Evolutionary conservation across 2,888 invertebrate species (phyloP), one percentile per base, ranked within the genome.

Genomic region (Acanthosepion pharaonis): DNA sequence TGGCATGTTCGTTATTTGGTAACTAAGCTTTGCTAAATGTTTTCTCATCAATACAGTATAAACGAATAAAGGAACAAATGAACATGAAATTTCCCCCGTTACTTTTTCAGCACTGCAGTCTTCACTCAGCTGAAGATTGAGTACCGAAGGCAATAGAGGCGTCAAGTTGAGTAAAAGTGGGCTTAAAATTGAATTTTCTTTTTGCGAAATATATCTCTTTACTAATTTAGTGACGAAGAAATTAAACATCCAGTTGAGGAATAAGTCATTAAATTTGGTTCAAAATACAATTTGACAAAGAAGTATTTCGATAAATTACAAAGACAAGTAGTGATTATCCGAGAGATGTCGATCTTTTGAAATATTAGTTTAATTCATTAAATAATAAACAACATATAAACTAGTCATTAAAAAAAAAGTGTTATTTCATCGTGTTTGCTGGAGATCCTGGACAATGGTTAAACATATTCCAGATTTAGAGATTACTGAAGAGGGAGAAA

Each of bases 211-310:
- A n/a, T 9, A 8, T 9, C 6, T n/a, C 20, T 78, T 78, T 15
- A n/a, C n/a, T 78, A n/a, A n/a, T 78, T 78, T 78, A 78, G n/a
- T 78, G 78, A 33, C 78, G 78, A 78, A 78, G n/a, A 78, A 78
- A 33, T 59, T 59, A 78, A n/a, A 78, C n/a, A 78, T 78, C 33
- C 78, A 33, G n/a, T 25, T 33, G 78, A n/a, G 78, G n/a, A 33
- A n/a, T 78, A 78, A n/a, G 78, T 78, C 78, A 78, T 78, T 33
- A n/a, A 78, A 78, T 78, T 11, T 78, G 78, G 9, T 78, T 78
- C 5, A 78, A n/a, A n/a, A 78, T n/a, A 18, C 78, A 78, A 23
- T 78, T 78, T 11, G n/a, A 78, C 78, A 18, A 33, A 78, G n/a
- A 15, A n/a, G n/a, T 78, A n/a, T n/a, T n/a, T 78, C 15, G 15